These are phyloP conservation scores for Eulemur rufifrons DNA, from an alignment of 2,113 vertebrate genomes.

Conservation along the genomic window DNA sequence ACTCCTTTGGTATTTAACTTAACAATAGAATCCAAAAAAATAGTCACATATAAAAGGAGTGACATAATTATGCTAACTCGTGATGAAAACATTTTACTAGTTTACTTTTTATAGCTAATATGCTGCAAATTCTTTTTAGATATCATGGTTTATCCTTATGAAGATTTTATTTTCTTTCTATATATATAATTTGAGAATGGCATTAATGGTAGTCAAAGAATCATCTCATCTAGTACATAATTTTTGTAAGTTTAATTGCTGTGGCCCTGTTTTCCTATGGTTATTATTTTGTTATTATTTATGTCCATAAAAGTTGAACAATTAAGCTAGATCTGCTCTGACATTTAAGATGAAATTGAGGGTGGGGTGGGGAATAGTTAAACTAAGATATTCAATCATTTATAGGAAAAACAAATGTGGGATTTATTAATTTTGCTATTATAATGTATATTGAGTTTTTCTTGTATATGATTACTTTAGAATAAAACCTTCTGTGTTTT, in stretches of 20 bases:
- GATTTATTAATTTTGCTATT: background rate
- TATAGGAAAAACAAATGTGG: background rate
- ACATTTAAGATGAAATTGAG: background rate
- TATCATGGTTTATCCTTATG: background rate
- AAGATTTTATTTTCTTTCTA: background rate
- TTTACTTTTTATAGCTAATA: background rate
- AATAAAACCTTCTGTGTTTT: background rate
- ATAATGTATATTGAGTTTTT: background rate
- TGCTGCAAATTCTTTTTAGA: background rate
- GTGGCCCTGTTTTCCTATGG: background rate
- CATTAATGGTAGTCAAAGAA: conserved; percentile 41
- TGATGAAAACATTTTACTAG: background rate
- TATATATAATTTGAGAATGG: background rate
- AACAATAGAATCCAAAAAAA: background rate
- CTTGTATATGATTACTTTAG: background rate
- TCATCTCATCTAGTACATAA: background rate
- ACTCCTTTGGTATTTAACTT: background rate
- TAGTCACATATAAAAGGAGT: background rate
- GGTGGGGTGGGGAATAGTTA: background rate
- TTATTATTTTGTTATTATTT: background rate
- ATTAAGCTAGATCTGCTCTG: background rate
- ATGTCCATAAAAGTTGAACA: background rate
- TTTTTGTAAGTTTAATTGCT: background rate
- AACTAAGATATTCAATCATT: background rate
- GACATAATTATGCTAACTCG: background rate